These are phyloP conservation scores for Pectinophora gossypiella DNA, from an alignment of 1,140 invertebrate species.

Conservation along the genomic window DNA sequence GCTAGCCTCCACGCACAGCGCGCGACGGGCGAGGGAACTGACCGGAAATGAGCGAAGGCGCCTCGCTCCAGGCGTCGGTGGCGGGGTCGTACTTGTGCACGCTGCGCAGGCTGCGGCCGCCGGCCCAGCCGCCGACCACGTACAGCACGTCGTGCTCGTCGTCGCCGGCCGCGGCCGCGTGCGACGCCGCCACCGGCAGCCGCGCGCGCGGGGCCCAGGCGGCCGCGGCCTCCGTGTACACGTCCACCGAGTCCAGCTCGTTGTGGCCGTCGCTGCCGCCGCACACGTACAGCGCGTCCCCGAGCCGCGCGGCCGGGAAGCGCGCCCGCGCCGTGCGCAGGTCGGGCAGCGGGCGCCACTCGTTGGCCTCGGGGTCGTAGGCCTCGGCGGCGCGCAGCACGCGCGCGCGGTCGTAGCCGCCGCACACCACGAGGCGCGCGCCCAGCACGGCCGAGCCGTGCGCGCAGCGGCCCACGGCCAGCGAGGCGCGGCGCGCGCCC, in stretches of 20 bases:
- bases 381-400: slow-evolving; percentile 85
- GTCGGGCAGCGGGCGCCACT: slow-evolving; percentile 79
- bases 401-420: slow-evolving; percentile 91
- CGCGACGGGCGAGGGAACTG: slow-evolving; percentile 87
- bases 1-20: slow-evolving; percentile 81
- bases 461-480: slow-evolving; percentile 35
- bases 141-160: slow-evolving; percentile 62
- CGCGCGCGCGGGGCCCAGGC: slow-evolving; percentile 79
- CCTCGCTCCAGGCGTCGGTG: slow-evolving; percentile 79
- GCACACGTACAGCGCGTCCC: slow-evolving; percentile 83
- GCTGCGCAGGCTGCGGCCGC: slow-evolving; percentile 83
- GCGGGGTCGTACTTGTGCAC: slow-evolving; percentile 84
- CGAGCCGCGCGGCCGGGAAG: slow-evolving; percentile 80
- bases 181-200: slow-evolving; percentile 79
- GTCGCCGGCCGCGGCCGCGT: slow-evolving; percentile 80
- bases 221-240: slow-evolving; percentile 67
- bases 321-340: slow-evolving; percentile 84
- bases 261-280: slow-evolving; percentile 85
- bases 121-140: slow-evolving; percentile 87
- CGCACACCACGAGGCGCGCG: slow-evolving; percentile 51
- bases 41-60: slow-evolving; percentile 63
- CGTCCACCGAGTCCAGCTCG: slow-evolving; percentile 78
- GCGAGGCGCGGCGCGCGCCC: slow-evolving; percentile 18
- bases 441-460: slow-evolving; percentile 64
- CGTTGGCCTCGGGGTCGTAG: slow-evolving; percentile 74